Percentiles rank a stretch among this genome's conserved stretches.
Conservation (phyloP, 2,113 vertebrate species). For the Macquaria australasica region DNA sequence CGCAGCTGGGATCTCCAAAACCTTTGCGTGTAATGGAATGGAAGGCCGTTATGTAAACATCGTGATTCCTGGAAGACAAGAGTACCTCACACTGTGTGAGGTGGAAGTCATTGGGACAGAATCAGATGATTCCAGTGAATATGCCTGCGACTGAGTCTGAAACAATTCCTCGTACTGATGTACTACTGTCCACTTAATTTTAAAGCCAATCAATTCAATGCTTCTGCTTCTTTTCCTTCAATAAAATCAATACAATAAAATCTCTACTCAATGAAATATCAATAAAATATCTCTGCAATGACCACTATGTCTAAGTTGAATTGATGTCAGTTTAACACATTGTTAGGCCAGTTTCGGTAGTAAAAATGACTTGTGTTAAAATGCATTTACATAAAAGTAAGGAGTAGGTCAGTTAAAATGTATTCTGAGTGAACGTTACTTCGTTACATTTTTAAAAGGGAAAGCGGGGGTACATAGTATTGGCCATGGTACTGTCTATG, state of each 20-base stretch:
- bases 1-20: fast-evolving
- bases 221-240: background rate
- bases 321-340: background rate
- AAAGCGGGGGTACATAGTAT: too few species aligned
- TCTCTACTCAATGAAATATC: too few species aligned
- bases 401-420: too few species aligned
- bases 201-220: background rate
- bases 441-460: too few species aligned
- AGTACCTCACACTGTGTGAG: slow-evolving; percentile 38
- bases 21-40: background rate
- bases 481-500: too few species aligned
- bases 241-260: too few species aligned
- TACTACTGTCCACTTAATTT: background rate
- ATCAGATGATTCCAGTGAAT: background rate
- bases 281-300: too few species aligned
- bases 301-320: background rate
- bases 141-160: background rate
- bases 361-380: too few species aligned
- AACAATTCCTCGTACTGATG: background rate
- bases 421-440: too few species aligned
- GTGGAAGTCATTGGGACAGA: slow-evolving; percentile 32
- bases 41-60: slow-evolving; percentile 45
- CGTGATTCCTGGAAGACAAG: slow-evolving; percentile 29
- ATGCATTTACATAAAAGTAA: too few species aligned
- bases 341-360: too few species aligned